Evolutionary conservation across 2,797 vertebrate genomes (phyloP), one percentile per base, ranked within the genome.

Genomic region (Monodelphis domestica): DNA sequence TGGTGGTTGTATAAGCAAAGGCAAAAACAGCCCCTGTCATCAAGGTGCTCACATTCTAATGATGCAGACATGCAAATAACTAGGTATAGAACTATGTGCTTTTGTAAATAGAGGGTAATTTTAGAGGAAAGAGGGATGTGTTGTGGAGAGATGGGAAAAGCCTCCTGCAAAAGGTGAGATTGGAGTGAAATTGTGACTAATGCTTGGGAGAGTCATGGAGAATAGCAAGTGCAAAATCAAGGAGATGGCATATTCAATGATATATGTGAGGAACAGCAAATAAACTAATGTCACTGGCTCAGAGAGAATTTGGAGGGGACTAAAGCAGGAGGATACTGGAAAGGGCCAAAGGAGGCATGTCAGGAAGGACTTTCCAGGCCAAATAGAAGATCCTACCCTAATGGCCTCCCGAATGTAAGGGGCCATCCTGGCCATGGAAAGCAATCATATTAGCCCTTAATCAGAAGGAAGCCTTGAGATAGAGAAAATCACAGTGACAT

Each of bases 391-490:
- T 84, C 50, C 15, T 50, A 10, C 52, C 51, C 59, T 51, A 30
- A 54, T 26, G 53, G 12, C 88, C 51, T 0, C 2, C 17, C 6
- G 14, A 5, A 89, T 45, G 14, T 50, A 24, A 88, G 90, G 94
- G 30, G 2, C 28, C 3, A 0, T 15, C 56, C 56, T 2, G 38
- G 50, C 38, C 50, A 45, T 50, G 38, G 2, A 17, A 93, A 45
- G 17, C 92, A 50, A 84, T 45, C 38, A 26, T 10, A 93, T 91
- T 53, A 17, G 1, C 63, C 53, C 50, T 94, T 89, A 91, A 29
- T 90, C 94, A 12, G 21, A 90, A 90, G 15, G 51, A 95, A 29
- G 1, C 26, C 56, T 87, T 53, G 53, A 95, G 94, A 89, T 96
- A 94, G 54, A 28, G 6, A 12, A 21, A 38, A 53, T 90, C 70